Percentiles rank a stretch among this genome's conserved stretches.
Conservation (phyloP, 2,797 vertebrate species). For the Hybognathus amarus region DNA sequence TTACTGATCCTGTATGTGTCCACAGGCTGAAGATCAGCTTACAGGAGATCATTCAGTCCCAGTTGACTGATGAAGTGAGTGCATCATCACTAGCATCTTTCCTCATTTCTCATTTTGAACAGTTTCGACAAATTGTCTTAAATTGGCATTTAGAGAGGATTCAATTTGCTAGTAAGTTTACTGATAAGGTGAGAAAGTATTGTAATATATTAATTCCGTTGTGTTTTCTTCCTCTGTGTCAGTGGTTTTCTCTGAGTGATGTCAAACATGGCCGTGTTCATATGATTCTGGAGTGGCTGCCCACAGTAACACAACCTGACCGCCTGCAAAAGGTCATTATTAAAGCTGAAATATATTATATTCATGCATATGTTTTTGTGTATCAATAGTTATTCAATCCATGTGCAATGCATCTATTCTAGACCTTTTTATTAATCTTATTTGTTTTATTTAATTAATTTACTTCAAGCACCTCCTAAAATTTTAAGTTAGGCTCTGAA, state of each 20-base stretch:
- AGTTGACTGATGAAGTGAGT: conserved; percentile 83
- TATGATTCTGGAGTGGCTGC: conserved; percentile 85
- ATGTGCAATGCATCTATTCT: background rate
- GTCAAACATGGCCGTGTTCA: conserved; percentile 87
- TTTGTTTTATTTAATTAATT: background rate
- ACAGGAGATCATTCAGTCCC: conserved; percentile 76
- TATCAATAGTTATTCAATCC: background rate
- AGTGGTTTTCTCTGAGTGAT: conserved; percentile 87
- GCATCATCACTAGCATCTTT: background rate
- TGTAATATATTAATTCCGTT: background rate
- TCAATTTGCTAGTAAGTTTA: background rate
- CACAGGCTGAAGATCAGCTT: conserved; percentile 81
- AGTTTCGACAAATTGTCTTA: background rate
- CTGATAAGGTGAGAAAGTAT: background rate
- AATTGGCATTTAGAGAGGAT: background rate
- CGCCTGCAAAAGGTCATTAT: conserved; percentile 78
- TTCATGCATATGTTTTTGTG: background rate
- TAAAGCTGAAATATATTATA: conserved; percentile 41
- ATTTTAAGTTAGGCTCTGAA: background rate
- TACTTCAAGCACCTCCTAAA: background rate
- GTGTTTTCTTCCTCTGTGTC: conserved; percentile 54
- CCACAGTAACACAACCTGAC: conserved; percentile 68
- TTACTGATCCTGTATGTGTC: background rate
- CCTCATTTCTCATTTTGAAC: background rate
- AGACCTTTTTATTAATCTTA: background rate